Base-by-base conservation (phyloP, 2,888 invertebrate genomes). In the Pachycephus smyrnensis region DNA sequence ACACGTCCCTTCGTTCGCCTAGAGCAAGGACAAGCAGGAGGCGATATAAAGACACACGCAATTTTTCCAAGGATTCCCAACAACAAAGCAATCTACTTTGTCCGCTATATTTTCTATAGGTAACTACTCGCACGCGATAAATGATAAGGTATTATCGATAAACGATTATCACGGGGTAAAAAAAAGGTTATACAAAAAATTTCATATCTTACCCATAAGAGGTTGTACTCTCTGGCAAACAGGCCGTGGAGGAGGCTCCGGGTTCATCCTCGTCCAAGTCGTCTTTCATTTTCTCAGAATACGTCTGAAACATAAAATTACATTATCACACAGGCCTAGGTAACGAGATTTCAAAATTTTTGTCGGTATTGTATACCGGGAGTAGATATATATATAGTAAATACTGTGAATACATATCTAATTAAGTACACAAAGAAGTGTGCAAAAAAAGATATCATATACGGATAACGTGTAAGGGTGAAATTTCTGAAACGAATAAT, bases 261-360 rank as follows among this genome's bases (percentile, higher is more conserved):
- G 86, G 79, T 68, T 89, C 89, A 73, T 89, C 88, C 68, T 88
- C 89, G 37, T 89, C 89, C 79, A 88, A 82, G 69, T 89, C 89
- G 85, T 89, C 88, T 86, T 87, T 89, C 89, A 89, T 89, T 76
- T 85, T 86, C 33, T 68, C 68, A 69, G 32, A 78, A 37, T 31
- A 31, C 23, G 23, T 23, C 40, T 55, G 23, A 55, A 55, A 55
- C 40, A 40, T 40, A 55, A 55, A 55, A 9, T 55, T 55, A 9
- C 23, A 2, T 55, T 55, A 55, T 9, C 6, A 55, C 15, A 23
- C 23, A 55, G 23, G 6, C 23, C 23, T 6, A 55, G 40, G 9
- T 9, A 55, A 23, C 6, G 15, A 40, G 40, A 55, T 55, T 55
- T 55, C 9, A 23, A 55, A 9, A 23, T 23, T 23, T 9, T 2